These are phyloP conservation scores for Sitobion miscanthi DNA, from an alignment of 1,140 invertebrate genomes.

Conservation along the genomic window DNA sequence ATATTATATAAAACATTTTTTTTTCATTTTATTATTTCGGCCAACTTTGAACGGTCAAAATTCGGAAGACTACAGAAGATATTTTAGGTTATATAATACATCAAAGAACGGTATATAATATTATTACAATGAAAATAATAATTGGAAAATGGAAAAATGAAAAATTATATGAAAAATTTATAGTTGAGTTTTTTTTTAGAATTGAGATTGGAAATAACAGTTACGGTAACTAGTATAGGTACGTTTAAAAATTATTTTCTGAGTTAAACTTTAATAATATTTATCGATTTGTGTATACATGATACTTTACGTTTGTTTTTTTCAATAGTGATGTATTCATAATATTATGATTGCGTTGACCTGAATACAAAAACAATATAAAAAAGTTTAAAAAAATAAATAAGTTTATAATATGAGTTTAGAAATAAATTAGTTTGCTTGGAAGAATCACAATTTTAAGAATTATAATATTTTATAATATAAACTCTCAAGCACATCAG, in stretches of 20 bases:
- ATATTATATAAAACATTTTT: conserved; percentile 1
- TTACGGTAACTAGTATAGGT: not conserved
- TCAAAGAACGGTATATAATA: not conserved
- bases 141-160: not conserved
- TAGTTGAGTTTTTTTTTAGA: not conserved
- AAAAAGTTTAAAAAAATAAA: no score
- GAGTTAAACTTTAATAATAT: not conserved
- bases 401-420: no score
- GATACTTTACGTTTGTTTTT: not conserved
- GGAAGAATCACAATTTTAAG: no score
- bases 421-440: no score
- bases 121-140: not conserved
- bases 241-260: not conserved
- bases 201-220: not conserved
- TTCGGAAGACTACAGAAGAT: not conserved
- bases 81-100: not conserved
- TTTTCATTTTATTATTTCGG: not conserved
- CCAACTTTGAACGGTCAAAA: not conserved
- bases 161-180: not conserved
- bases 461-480: no score
- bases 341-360: not conserved
- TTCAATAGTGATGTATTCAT: not conserved
- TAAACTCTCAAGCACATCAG: no score
- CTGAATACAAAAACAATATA: not conserved
- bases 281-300: not conserved